phyloP scores from a whole-genome alignment of 2,888 invertebrate genomes.

The Troglohyphantes excavatus region DNA sequence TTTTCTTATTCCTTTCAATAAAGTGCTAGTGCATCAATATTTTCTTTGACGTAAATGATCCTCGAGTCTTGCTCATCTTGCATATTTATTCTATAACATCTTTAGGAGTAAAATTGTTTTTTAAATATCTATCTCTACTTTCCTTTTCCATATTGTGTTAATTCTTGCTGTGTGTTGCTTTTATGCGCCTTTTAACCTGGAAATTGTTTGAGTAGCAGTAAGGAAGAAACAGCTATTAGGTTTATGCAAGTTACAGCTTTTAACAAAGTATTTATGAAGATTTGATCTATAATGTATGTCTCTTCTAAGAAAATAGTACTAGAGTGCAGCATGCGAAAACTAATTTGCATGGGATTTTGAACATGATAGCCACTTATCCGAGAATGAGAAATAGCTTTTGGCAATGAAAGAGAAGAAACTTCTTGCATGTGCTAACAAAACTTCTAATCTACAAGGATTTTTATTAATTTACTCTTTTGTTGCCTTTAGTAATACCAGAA shows the following conservation, averaged over 20 bases:
- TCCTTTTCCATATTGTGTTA: neutral
- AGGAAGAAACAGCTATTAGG: neutral
- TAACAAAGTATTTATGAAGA: neutral
- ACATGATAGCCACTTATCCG: neutral
- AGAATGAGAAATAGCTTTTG: neutral
- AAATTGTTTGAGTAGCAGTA: neutral
- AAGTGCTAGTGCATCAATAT: too few relatives aligned
- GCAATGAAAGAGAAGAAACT: conserved; percentile 23
- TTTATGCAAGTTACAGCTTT: neutral
- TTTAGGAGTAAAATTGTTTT: too few relatives aligned
- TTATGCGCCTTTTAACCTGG: neutral
- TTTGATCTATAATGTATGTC: neutral
- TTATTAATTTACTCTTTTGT: conserved; percentile 52
- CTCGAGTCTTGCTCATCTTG: too few relatives aligned
- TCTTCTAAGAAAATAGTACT: neutral
- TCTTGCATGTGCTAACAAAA: conserved; percentile 43
- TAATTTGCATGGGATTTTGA: conserved; percentile 48
- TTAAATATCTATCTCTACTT: too few relatives aligned
- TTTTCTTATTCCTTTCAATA: too few relatives aligned
- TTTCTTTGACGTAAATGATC: too few relatives aligned
- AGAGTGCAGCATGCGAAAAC: neutral
- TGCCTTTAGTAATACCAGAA: conserved; percentile 68
- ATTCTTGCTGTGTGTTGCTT: neutral
- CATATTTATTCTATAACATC: too few relatives aligned
- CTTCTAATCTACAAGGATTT: conserved; percentile 9